Evolutionary conservation across 2,113 vertebrate species (phyloP).

Genomic region (Alethe diademata): DNA sequence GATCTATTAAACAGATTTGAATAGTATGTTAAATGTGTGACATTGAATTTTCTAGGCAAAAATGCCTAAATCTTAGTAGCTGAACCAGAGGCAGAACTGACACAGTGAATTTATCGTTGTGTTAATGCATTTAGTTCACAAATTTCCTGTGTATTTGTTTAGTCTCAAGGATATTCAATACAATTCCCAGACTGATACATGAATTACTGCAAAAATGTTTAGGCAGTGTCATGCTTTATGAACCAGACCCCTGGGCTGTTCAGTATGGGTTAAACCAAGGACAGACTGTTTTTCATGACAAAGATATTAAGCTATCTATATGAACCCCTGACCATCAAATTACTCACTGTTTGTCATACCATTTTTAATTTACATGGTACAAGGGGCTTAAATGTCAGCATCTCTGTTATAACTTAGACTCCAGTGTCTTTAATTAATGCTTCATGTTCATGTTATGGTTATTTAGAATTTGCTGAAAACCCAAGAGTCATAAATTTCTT

Average conservation of each 20-base stretch:
- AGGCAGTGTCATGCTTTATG: constrained; percentile 60
- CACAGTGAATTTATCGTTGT: not conserved
- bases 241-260: constrained; percentile 38
- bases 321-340: constrained; percentile 76
- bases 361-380: constrained; percentile 75
- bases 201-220: constrained; percentile 71
- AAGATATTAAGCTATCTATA: constrained; percentile 73
- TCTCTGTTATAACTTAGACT: constrained; percentile 72
- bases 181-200: constrained; percentile 35
- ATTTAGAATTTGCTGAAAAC: constrained; percentile 79
- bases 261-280: constrained; percentile 72
- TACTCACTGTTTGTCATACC: constrained; percentile 73
- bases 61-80: not conserved
- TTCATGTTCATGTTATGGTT: constrained; percentile 75
- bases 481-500: constrained; percentile 75
- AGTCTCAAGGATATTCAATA: constrained; percentile 26
- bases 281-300: constrained; percentile 70
- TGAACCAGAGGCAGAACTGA: not conserved
- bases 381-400: constrained; percentile 75
- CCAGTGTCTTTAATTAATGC: constrained; percentile 78
- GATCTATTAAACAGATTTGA: not conserved
- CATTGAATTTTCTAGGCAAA: not conserved
- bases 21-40: not conserved
- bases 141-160: constrained; percentile 33
- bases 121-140: constrained; percentile 17